Base-by-base conservation (phyloP, 2,888 invertebrate genomes). In the Drepanosiphum platanoidis region DNA sequence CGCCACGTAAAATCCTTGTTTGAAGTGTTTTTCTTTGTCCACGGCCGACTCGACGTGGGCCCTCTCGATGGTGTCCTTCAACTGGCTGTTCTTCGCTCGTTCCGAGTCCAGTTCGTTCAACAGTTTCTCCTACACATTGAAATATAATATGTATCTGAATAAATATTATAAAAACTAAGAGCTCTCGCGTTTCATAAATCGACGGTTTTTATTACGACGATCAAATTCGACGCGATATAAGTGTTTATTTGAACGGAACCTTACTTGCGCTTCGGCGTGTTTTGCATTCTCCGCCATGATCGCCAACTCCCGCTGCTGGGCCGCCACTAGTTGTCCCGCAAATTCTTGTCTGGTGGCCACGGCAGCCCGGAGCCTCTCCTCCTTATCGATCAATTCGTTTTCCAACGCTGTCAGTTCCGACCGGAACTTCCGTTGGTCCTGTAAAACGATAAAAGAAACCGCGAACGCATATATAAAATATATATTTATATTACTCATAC, bases 1-100 rank as follows among this genome's bases (percentile, higher is more conserved):
- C 36, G 86, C 87, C 36, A 86, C 79, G 61, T 78, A 82, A 52
- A 86, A 86, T 18, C 87, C 86, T 39, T 87, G 84, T 36, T 78
- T 86, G 58, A 86, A 86, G 66, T 77, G 86, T 46, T 87, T 84
- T 5, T 84, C 84, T 39, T 77, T 77, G 5, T 75, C 66, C 0
- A 70, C 68, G 15, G 84, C 66, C 1, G 39, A 30, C 27, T 84
- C 77, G 1, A 32, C 30, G 13, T 77, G 77, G 22, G 30, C n/a
- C 3, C n/a, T 75, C n/a, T 75, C 46, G 15, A 84, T n/a, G 30
- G 36, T 58, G 30, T 77, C 68, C 18, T 84, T 58, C 22, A 84
- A 15, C 4, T 36, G 46, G n/a, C 15, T 70, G 36, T 1, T 70
- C 52, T 84, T 84, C 1, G 66, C 30, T 27, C 68, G 75, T 46